These are phyloP conservation scores for Atractosteus spatula DNA, from an alignment of 2,113 vertebrate genomes.

Conservation along the genomic window DNA sequence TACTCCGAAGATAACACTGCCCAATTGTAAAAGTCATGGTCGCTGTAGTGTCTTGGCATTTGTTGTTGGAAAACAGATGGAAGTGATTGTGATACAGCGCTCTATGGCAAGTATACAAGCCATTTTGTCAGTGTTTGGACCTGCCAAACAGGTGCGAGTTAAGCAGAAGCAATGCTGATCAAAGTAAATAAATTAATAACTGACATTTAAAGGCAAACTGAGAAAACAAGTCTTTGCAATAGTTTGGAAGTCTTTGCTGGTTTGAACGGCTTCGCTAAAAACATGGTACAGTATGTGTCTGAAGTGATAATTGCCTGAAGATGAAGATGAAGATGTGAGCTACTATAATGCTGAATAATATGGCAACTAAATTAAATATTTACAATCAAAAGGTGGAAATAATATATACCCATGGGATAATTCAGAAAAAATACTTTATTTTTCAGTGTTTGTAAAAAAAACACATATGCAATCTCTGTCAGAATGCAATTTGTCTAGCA, in stretches of 20 bases:
- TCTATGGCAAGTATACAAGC: constrained; percentile 27
- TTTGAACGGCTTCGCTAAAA: constrained; percentile 32
- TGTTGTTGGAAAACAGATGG: constrained; percentile 17
- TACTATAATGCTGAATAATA: no score
- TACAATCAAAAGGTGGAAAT: no score
- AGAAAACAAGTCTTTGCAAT: constrained; percentile 30
- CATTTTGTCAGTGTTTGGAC: constrained; percentile 18
- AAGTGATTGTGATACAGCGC: constrained; percentile 27
- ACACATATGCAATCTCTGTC: no score
- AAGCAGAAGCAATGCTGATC: constrained; percentile 36
- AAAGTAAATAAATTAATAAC: constrained; percentile 51
- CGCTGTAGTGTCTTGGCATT: not conserved
- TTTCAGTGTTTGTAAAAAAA: no score
- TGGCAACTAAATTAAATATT: no score
- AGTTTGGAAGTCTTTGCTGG: constrained; percentile 30
- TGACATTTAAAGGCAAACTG: constrained; percentile 31
- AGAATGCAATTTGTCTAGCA: no score
- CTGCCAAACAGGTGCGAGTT: constrained; percentile 41
- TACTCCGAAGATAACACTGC: no score
- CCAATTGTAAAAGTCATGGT: not conserved
- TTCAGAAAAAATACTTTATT: no score
- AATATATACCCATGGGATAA: no score
- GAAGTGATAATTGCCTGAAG: constrained; percentile 25
- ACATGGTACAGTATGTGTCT: constrained; percentile 38
- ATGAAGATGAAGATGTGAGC: no score